Base-by-base conservation (phyloP, 2,888 invertebrate genomes). In the Augochlorella aurata region DNA sequence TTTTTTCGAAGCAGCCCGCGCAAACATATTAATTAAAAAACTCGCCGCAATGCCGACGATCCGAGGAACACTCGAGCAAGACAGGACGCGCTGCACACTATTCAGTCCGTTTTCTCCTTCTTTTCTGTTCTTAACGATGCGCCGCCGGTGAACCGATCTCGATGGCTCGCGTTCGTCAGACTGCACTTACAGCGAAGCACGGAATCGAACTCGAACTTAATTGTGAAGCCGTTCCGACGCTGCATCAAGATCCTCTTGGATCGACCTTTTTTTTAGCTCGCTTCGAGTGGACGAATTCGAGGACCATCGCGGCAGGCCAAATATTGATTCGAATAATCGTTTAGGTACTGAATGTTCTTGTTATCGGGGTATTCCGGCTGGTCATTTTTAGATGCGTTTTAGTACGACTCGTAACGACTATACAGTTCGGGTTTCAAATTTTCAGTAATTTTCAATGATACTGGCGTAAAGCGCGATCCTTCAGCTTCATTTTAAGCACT, bases 261-360 rank as follows among this genome's bases (percentile, higher is more conserved):
- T 54, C 74, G 18, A 73, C 79, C 65, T 83, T 79, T 87, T 84
- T 81, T 74, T 77, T 79, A 67, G 67, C 58, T 65, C 72, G 71
- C 68, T 38, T 67, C 24, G 24, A 58, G 58, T 58, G 58, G 24
- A 38, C 38, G 50, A 65, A n/a, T 10, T 49, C 18, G 8, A 38
- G 14, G 44, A 2, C 47, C 58, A 12, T 24, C 14, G 18, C 10
- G 9, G 21, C 21, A 12, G 21, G 24, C 58, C 58, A 58, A 58
- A 58, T 58, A 58, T 58, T 58, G 24, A 58, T 58, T 58, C 24
- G 58, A 58, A 24, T 58, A 24, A 58, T 58, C 21, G 24, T 58
- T 58, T 14, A 24, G 58, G 21, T 21, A 24, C 24, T 58, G 24
- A 21, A 14, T 58, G 21, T 38, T 38, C 38, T 38, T 38, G 5